Evolutionary conservation across 2,797 vertebrate genomes (phyloP).

Genomic region (Sorex maritimensis): DNA sequence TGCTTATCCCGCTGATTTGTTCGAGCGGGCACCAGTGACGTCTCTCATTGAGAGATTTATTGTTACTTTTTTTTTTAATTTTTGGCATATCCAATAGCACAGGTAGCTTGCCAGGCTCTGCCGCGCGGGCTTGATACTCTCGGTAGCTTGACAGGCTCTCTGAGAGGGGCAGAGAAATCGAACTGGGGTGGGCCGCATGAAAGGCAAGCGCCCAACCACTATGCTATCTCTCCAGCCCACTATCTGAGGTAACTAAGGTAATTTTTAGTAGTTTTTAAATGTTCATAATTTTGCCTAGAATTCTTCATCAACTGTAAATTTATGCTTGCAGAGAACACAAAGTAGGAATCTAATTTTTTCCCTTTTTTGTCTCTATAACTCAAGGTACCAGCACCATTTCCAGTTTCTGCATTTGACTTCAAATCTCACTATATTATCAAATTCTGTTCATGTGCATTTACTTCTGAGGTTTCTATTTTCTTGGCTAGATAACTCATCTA

Average conservation of each 20-base stretch:
- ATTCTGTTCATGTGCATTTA: not conserved
- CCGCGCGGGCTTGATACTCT: too few species aligned
- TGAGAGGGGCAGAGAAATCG: too few species aligned
- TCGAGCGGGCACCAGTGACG: too few species aligned
- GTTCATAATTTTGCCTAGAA: not conserved
- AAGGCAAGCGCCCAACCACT: too few species aligned
- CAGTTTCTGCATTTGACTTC: not conserved
- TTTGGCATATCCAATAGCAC: too few species aligned
- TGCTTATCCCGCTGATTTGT: too few species aligned
- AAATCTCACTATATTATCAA: not conserved
- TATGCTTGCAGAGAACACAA: not conserved
- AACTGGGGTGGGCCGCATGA: too few species aligned
- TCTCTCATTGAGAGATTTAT: too few species aligned
- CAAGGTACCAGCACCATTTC: not conserved
- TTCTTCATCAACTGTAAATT: slow-evolving; percentile 56
- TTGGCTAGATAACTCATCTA: not conserved
- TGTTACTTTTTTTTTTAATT: too few species aligned
- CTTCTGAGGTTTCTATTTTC: not conserved
- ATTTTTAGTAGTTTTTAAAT: slow-evolving; percentile 41
- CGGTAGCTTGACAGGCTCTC: too few species aligned
- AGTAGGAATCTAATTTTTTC: not conserved
- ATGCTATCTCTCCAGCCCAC: too few species aligned
- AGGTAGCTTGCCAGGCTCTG: too few species aligned
- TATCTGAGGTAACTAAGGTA: slow-evolving; percentile 45
- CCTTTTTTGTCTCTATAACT: slow-evolving; percentile 25